These are phyloP conservation scores for Sericinus montela DNA, from an alignment of 2,888 invertebrate genomes.

Conservation along the genomic window DNA sequence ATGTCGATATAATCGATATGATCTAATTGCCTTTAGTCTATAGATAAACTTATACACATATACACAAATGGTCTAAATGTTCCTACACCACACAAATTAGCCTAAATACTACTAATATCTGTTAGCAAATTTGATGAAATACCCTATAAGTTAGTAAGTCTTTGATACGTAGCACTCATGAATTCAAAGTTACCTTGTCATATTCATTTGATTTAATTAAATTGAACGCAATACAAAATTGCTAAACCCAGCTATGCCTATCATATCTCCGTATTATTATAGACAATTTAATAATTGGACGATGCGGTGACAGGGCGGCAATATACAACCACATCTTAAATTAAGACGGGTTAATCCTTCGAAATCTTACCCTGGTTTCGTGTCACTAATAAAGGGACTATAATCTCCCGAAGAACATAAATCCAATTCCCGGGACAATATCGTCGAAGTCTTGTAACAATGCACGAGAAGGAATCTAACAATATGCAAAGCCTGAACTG, in stretches of 20 bases:
- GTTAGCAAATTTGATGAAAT: too few relatives aligned
- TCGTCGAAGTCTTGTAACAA: conserved; percentile 8
- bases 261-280: conserved; percentile 1
- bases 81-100: too few relatives aligned
- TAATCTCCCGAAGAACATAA: conserved; percentile 18
- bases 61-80: too few relatives aligned
- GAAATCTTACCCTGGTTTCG: conserved; percentile 18
- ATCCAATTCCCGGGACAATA: conserved; percentile 17
- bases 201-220: background rate
- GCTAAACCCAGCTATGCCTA: background rate
- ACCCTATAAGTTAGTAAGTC: too few relatives aligned
- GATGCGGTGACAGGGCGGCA: conserved; percentile 13
- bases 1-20: too few relatives aligned
- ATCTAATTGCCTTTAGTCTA: too few relatives aligned
- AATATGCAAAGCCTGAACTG: conserved; percentile 10
- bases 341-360: conserved; percentile 18
- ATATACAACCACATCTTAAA: conserved; percentile 13
- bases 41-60: too few relatives aligned
- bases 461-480: conserved; percentile 6
- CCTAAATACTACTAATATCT: too few relatives aligned
- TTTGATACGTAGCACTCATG: too few relatives aligned
- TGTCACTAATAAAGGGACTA: conserved; percentile 19
- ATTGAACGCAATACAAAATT: background rate
- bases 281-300: conserved; percentile 19
- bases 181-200: background rate